Evolutionary conservation across 2,888 invertebrate genomes (phyloP), one percentile per base, ranked within the genome.

Genomic region (Microctonus aethiopoides): DNA sequence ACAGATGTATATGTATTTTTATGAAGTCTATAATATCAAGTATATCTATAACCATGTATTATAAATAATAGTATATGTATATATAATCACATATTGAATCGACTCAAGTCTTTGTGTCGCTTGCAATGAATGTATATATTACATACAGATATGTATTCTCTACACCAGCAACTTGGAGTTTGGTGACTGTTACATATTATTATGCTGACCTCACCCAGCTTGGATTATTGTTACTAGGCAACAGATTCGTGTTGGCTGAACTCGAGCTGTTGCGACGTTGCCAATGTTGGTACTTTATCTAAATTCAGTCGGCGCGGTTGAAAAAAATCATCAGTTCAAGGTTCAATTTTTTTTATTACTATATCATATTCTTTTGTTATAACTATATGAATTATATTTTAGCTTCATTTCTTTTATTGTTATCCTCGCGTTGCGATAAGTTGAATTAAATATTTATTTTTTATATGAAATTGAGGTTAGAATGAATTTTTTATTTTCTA

Each of bases 221-320:
- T 74, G 72, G 76, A 71, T 67, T 73, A 75, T 76, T n/a, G n/a
- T n/a, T 75, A 75, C 76, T 71, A 74, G 32, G 65, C 70, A 65
- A 70, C 71, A 39, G 61, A 57, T 52, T 54, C 63, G 65, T 61
- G 60, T 66, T 61, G 71, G 65, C 75, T 75, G 75, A 74, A 72
- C 73, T 75, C 75, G 71, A 69, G 68, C 74, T 64, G 69, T 68
- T 75, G 75, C 76, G 74, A 70, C 71, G 76, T 76, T 76, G 76
- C 76, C 76, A 72, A 69, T 71, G 46, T 52, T 39, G 39, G 3
- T 39, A 2, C 13, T 39, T 29, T 29, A 29, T 29, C 29, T 29
- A n/a, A 46, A 46, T 41, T 67, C 13, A 54, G 52, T 57, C 36
- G 16, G 34, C 59, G 22, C 34, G 26, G 61, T 39, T 65, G 13